These are phyloP conservation scores for Malaclemys terrapin DNA, from an alignment of 2,113 vertebrate species.

Conservation along the genomic window DNA sequence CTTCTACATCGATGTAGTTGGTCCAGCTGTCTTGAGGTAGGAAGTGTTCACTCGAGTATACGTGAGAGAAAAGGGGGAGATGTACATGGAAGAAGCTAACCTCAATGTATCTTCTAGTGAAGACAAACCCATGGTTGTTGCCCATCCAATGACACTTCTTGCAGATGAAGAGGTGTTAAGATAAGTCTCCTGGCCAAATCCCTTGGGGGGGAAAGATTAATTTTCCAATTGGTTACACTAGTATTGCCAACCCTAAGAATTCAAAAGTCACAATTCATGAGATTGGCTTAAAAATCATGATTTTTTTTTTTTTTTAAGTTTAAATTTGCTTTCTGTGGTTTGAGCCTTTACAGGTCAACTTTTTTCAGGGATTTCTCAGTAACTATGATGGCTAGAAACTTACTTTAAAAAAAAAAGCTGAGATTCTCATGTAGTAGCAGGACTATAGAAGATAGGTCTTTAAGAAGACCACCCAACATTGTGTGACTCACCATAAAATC, in stretches of 20 bases:
- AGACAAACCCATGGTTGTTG: background rate
- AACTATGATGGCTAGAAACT: background rate
- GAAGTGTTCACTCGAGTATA: background rate
- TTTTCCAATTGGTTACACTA: background rate
- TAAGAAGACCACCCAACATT: background rate
- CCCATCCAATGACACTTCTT: background rate
- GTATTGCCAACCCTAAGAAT: background rate
- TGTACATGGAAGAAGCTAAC: background rate
- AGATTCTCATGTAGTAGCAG: background rate
- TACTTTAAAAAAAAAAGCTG: rapidly evolving
- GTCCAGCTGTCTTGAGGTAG: background rate
- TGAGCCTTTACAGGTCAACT: background rate
- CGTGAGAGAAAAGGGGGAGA: background rate
- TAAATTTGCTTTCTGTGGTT: background rate
- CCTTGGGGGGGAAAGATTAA: background rate
- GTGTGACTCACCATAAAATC: background rate
- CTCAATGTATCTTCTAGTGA: background rate
- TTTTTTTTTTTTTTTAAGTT: background rate
- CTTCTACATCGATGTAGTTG: background rate
- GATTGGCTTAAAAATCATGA: background rate
- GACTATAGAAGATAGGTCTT: background rate
- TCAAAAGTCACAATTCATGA: rapidly evolving
- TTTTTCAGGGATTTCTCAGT: background rate
- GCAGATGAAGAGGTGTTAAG: background rate
- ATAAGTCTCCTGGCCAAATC: background rate